Evolutionary conservation across 2,113 vertebrate genomes (phyloP).

Genomic region (Furnarius figulus): DNA sequence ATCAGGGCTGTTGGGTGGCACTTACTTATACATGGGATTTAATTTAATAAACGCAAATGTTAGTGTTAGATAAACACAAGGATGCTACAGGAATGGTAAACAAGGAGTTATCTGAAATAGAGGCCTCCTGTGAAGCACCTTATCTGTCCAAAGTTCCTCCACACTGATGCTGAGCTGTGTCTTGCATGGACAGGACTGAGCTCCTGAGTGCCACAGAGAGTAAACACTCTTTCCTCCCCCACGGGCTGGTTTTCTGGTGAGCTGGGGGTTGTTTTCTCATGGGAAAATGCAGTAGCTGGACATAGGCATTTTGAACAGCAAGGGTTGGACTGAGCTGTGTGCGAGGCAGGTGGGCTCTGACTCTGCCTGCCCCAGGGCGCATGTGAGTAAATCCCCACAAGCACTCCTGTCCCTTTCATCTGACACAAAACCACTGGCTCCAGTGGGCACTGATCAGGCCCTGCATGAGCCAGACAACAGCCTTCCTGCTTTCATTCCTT

Average conservation of each 20-base stretch:
- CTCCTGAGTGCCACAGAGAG: background rate
- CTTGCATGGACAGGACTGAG: background rate
- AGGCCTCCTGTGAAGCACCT: background rate
- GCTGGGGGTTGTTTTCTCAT: background rate
- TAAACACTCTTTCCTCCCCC: background rate
- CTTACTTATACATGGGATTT: background rate
- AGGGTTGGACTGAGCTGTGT: background rate
- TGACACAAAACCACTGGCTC: background rate
- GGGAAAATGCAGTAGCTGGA: background rate
- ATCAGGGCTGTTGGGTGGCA: background rate
- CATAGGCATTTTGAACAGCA: background rate
- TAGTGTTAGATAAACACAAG: background rate
- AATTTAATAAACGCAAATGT: background rate
- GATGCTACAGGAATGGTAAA: background rate
- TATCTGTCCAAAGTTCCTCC: background rate
- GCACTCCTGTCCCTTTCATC: background rate
- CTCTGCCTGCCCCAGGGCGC: background rate
- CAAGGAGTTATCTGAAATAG: background rate
- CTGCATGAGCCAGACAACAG: background rate
- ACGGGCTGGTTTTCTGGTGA: background rate
- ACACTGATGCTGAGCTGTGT: background rate
- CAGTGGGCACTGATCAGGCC: background rate
- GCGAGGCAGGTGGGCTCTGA: background rate
- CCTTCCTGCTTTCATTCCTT: background rate
- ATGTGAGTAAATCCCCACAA: background rate